phyloP scores from a whole-genome alignment of 2,113 vertebrate genomes.

The Anas platyrhynchos region DNA sequence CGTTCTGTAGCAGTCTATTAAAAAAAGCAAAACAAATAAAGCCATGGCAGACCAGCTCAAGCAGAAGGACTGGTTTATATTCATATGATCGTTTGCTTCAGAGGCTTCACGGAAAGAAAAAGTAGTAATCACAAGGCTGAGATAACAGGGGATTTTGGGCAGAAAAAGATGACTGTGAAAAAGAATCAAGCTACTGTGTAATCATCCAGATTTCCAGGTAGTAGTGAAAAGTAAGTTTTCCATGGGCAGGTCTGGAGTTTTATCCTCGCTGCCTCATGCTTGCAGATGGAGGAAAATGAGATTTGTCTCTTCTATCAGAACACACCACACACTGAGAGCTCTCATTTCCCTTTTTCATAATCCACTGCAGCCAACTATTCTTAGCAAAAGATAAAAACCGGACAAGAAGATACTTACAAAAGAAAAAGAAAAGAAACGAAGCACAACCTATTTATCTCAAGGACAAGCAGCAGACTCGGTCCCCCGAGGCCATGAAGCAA shows the following conservation, averaged over 20 bases:
- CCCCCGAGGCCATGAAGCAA: background rate
- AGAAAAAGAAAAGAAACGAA: background rate
- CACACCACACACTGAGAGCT: background rate
- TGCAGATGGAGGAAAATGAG: background rate
- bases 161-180: slow-evolving; percentile 43
- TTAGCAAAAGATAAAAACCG: background rate
- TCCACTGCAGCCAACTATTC: background rate
- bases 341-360: slow-evolving; percentile 33
- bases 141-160: slow-evolving; percentile 38
- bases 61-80: slow-evolving; percentile 45
- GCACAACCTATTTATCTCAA: background rate
- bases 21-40: slow-evolving; percentile 64
- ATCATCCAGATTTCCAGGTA: slow-evolving; percentile 38
- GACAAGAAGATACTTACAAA: background rate
- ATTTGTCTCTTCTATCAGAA: background rate
- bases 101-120: slow-evolving; percentile 26
- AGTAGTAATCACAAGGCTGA: slow-evolving; percentile 46
- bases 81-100: slow-evolving; percentile 30
- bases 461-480: background rate
- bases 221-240: slow-evolving; percentile 17
- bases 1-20: slow-evolving; percentile 34
- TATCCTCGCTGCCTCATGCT: background rate
- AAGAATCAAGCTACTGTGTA: background rate
- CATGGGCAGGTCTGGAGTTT: background rate
- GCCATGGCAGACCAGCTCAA: slow-evolving; percentile 10